These are phyloP conservation scores for Leptobrachium ailaonicum DNA, from an alignment of 2,113 vertebrate species.

Conservation along the genomic window DNA sequence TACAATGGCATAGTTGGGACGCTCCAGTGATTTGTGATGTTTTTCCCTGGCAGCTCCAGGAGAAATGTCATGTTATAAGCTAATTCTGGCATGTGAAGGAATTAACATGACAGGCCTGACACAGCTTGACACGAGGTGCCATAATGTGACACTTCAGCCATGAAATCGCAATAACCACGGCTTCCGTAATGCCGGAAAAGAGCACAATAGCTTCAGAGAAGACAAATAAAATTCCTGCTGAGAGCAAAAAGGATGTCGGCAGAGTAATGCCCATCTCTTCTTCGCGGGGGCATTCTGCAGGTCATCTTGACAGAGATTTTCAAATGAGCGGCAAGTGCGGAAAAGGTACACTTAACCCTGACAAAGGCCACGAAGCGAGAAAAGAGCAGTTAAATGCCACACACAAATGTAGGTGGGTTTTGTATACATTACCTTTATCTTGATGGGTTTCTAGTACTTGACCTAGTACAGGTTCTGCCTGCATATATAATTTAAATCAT, in stretches of 20 bases:
- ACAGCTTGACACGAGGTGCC: conserved; percentile 39
- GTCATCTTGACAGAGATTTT: conserved; percentile 4
- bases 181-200: conserved; percentile 14
- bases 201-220: conserved; percentile 9
- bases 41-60: conserved; percentile 20
- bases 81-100: conserved; percentile 39
- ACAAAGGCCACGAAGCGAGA: too few species aligned
- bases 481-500: too few species aligned
- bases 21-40: conserved; percentile 33
- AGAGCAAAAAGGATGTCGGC: conserved; percentile 1
- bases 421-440: too few species aligned
- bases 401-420: too few species aligned
- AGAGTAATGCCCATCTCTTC: not conserved
- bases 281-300: not conserved
- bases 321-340: not conserved
- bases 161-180: conserved; percentile 39
- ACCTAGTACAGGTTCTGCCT: too few species aligned
- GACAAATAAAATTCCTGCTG: not conserved
- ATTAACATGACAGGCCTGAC: conserved; percentile 44
- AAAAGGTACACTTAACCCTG: not conserved
- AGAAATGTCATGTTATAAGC: conserved; percentile 42
- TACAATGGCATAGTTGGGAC: conserved; percentile 24
- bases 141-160: conserved; percentile 45
- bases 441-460: too few species aligned
- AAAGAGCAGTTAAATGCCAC: too few species aligned